Conservation (phyloP, 2,888 invertebrate species). For the Pterostichus madidus region DNA sequence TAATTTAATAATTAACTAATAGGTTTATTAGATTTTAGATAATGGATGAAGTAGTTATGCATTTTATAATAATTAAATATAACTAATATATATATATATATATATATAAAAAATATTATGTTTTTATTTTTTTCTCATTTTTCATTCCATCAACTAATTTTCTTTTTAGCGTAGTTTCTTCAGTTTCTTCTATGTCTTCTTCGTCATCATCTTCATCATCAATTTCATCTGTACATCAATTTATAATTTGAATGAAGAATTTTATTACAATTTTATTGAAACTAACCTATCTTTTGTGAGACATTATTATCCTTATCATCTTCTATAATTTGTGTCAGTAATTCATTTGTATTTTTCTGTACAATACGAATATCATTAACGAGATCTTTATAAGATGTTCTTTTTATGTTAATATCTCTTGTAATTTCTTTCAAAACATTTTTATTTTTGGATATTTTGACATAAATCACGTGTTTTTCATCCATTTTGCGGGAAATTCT, state of each 20-base stretch:
- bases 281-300: conserved; percentile 56
- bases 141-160: conserved; percentile 31
- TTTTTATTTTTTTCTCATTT: conserved; percentile 42
- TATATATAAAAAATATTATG: conserved; percentile 20
- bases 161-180: conserved; percentile 41
- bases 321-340: conserved; percentile 66
- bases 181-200: conserved; percentile 24
- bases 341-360: conserved; percentile 65
- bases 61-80: neutral
- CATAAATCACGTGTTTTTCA: conserved; percentile 41
- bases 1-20: conserved; percentile 1
- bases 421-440: conserved; percentile 30
- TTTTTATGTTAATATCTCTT: conserved; percentile 28
- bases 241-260: neutral
- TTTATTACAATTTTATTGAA: conserved; percentile 22
- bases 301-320: conserved; percentile 62
- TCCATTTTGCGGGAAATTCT: conserved; percentile 55
- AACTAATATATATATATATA: too few species aligned
- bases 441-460: conserved; percentile 54
- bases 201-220: conserved; percentile 50
- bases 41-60: neutral
- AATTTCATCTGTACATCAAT: conserved; percentile 21
- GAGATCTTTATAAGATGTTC: conserved; percentile 45
- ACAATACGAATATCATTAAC: conserved; percentile 51
- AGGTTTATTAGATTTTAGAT: neutral